These are phyloP conservation scores for Orthosia gothica DNA, from an alignment of 2,888 invertebrate genomes.

Conservation along the genomic window DNA sequence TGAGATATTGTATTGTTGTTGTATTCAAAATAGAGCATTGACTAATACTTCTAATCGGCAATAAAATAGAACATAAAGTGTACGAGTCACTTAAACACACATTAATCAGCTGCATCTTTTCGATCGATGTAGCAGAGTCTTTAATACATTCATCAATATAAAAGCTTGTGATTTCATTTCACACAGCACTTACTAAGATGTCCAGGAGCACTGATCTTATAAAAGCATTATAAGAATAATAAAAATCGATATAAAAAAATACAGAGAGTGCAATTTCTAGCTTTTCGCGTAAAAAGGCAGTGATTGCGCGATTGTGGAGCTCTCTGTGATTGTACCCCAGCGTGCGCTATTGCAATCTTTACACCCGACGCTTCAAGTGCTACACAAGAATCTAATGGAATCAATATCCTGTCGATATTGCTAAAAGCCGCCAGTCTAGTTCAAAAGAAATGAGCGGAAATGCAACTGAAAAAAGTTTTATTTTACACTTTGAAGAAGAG, in stretches of 20 bases:
- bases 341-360: constrained; percentile 57
- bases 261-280: constrained; percentile 39
- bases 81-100: background rate
- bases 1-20: background rate
- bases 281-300: constrained; percentile 35
- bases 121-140: background rate
- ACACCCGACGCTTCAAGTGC: constrained; percentile 44
- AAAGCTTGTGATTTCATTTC: background rate
- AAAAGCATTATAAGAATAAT: constrained; percentile 18
- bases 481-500: constrained; percentile 29
- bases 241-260: constrained; percentile 25
- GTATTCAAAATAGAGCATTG: background rate
- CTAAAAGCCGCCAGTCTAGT: constrained; percentile 36
- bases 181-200: background rate
- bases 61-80: background rate
- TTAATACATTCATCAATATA: background rate
- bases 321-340: constrained; percentile 48
- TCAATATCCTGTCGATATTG: constrained; percentile 58
- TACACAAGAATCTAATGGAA: constrained; percentile 55
- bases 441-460: constrained; percentile 55
- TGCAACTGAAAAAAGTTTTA: constrained; percentile 11
- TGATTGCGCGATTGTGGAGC: constrained; percentile 51
- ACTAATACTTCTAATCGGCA: background rate
- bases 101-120: background rate
- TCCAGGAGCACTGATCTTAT: too few relatives aligned